Evolutionary conservation across 2,888 invertebrate genomes (phyloP).

Genomic region (Drosophila kambysellisi): DNA sequence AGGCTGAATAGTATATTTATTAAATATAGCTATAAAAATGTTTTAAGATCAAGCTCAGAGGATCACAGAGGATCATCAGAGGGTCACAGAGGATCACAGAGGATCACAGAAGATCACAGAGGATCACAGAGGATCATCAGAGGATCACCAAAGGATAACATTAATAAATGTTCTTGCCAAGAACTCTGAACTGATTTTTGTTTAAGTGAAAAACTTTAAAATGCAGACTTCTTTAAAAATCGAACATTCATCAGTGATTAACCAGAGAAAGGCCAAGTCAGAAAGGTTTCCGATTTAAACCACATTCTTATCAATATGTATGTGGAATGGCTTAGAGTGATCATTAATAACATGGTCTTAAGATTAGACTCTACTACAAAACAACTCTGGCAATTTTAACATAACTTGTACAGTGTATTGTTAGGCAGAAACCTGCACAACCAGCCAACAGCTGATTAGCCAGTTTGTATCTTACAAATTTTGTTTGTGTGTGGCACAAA

Average conservation of each 20-base stretch:
- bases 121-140: not conserved
- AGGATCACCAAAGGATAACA: no score
- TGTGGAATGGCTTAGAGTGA: not conserved
- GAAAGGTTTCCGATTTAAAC: not conserved
- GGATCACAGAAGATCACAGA: not conserved
- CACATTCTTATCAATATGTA: not conserved
- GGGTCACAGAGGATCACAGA: not conserved
- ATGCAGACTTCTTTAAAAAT: not conserved
- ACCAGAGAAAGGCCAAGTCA: fast-evolving
- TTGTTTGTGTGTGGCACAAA: conserved; percentile 39
- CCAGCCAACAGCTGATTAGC: conserved; percentile 77
- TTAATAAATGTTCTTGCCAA: not conserved
- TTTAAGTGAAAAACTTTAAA: not conserved
- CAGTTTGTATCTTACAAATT: conserved; percentile 59
- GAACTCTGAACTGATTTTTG: no score
- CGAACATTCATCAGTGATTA: not conserved
- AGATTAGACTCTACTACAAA: not conserved
- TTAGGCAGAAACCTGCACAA: conserved; percentile 63
- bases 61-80: not conserved
- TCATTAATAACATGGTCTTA: not conserved
- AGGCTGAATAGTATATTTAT: not conserved
- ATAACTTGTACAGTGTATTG: conserved; percentile 7
- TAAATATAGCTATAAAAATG: no score
- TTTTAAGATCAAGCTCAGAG: no score
- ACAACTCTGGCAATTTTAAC: not conserved